Evolutionary conservation across 2,888 invertebrate genomes (phyloP).

Genomic region (Lasioglossum morio): DNA sequence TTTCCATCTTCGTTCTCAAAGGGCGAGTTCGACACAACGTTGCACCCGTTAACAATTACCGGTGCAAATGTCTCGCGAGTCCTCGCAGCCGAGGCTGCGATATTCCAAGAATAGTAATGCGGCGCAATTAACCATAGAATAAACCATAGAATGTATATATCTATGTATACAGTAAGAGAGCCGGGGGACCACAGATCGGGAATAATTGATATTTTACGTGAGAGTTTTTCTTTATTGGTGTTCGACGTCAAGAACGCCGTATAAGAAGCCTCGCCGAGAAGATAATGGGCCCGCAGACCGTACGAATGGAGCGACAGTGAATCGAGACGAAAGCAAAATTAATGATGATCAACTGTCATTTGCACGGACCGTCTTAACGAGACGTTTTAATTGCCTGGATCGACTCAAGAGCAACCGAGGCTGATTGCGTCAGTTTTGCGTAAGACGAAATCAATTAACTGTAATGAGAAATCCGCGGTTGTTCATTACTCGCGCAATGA

Average conservation of each 20-base stretch:
- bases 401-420: slow-evolving; percentile 11
- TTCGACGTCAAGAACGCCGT: neutral
- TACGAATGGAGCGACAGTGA: slow-evolving; percentile 23
- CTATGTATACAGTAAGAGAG: too few relatives aligned
- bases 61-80: slow-evolving; percentile 15
- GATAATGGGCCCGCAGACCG: slow-evolving; percentile 26
- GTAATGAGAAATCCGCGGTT: slow-evolving; percentile 57
- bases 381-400: slow-evolving; percentile 53
- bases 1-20: slow-evolving; percentile 59
- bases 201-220: slow-evolving; percentile 50
- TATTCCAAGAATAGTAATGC: slow-evolving; percentile 34
- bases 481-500: slow-evolving; percentile 55
- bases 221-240: neutral
- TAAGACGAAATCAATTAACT: slow-evolving; percentile 56
- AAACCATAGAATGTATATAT: neutral
- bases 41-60: slow-evolving; percentile 51
- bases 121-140: slow-evolving; percentile 36
- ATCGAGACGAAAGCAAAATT: slow-evolving; percentile 48
- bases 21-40: slow-evolving; percentile 23
- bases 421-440: slow-evolving; percentile 52
- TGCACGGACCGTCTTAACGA: slow-evolving; percentile 50
- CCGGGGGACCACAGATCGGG: neutral
- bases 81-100: neutral
- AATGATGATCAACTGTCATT: slow-evolving; percentile 53
- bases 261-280: slow-evolving; percentile 10